These are phyloP conservation scores for Bagarius yarrelli DNA, from an alignment of 2,113 vertebrate species.

Conservation along the genomic window DNA sequence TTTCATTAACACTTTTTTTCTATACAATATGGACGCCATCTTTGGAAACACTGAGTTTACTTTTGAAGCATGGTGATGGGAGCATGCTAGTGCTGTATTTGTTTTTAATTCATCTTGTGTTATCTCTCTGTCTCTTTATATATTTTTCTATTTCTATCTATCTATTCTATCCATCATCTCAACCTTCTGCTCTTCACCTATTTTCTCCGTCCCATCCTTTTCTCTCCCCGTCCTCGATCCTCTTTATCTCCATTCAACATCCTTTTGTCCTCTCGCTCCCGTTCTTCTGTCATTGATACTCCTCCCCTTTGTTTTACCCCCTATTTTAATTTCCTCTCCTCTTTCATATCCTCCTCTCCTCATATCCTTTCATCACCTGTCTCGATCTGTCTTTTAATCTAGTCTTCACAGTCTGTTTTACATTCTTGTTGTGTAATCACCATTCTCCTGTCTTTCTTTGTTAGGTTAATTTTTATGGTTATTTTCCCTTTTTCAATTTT, in stretches of 20 bases:
- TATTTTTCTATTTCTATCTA: no score
- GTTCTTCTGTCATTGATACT: not conserved
- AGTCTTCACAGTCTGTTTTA: conserved; percentile 9
- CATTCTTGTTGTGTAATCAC: not conserved
- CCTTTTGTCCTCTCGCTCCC: not conserved
- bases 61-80: not conserved
- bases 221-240: not conserved
- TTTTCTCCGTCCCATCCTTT: not conserved
- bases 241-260: not conserved
- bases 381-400: conserved; percentile 19
- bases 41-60: not conserved
- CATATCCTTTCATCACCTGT: not conserved
- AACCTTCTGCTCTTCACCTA: not conserved
- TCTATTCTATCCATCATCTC: not conserved
- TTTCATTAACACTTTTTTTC: not conserved
- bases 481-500: not conserved
- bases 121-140: no score
- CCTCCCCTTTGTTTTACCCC: not conserved
- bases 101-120: no score
- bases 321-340: conserved; percentile 15
- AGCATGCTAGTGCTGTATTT: no score
- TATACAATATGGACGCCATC: not conserved
- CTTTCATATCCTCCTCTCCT: not conserved
- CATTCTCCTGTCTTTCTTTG: not conserved
- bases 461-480: not conserved